Conservation (phyloP, 2,797 vertebrate genomes). For the Orestias chungarensis region DNA sequence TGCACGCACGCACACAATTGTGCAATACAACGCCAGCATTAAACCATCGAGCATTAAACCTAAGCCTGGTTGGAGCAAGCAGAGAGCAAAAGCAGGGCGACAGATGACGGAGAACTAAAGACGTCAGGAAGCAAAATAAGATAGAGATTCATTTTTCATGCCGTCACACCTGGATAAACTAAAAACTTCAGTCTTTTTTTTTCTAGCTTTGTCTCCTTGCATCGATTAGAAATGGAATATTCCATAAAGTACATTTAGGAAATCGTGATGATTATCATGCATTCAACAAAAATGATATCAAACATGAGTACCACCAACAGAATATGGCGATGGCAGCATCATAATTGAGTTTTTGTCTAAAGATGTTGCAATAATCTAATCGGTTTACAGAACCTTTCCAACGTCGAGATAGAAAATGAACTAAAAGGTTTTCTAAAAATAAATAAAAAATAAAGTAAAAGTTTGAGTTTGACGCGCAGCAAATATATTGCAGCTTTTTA, state of each 20-base stretch:
- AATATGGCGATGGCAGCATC: not conserved
- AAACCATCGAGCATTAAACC: conserved; percentile 44
- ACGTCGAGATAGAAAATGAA: not conserved
- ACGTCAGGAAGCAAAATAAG: not conserved
- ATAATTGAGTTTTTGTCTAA: not conserved
- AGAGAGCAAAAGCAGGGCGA: not conserved
- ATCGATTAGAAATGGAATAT: not conserved
- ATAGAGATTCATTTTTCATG: not conserved
- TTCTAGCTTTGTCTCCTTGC: not conserved
- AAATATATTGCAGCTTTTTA: not conserved
- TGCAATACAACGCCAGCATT: conserved; percentile 64
- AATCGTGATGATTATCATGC: not conserved
- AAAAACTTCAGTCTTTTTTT: accelerated
- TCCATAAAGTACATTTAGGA: not conserved
- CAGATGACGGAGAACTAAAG: conserved; percentile 12
- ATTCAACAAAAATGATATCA: not conserved
- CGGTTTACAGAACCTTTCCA: not conserved
- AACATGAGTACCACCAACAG: not conserved
- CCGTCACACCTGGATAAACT: not conserved
- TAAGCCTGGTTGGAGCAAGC: not conserved
- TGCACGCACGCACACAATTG: conserved; percentile 35
- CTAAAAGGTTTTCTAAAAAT: not conserved
- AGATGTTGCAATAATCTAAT: not conserved
- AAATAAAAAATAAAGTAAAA: not conserved
- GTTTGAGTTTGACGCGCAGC: not conserved